phyloP scores from a whole-genome alignment of 1,140 invertebrate species.

The Bombus pyrosoma region DNA sequence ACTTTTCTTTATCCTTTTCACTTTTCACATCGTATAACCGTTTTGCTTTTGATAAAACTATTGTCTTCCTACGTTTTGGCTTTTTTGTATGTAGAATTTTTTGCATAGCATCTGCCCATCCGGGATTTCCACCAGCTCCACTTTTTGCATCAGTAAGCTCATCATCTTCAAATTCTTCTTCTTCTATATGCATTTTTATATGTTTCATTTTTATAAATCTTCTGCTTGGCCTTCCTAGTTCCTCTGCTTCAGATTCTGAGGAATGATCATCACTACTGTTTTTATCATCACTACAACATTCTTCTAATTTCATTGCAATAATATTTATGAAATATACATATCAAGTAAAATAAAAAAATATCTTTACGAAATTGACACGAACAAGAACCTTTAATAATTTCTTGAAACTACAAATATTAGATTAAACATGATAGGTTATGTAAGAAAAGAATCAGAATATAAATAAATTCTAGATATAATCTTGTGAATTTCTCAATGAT shows the following conservation, averaged over 20 bases:
- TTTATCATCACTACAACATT: constrained; percentile 42
- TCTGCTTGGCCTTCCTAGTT: background rate
- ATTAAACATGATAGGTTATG: constrained; percentile 10
- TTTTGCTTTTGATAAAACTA: constrained; percentile 90
- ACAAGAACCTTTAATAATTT: background rate
- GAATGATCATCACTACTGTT: constrained; percentile 70
- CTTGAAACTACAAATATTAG: background rate
- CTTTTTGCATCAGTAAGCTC: background rate
- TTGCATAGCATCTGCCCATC: constrained; percentile 87
- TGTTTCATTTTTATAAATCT: background rate
- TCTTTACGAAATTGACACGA: background rate
- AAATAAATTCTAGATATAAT: background rate
- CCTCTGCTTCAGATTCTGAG: background rate
- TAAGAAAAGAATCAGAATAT: background rate
- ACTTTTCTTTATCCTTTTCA: constrained; percentile 81
- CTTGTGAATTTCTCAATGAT: constrained; percentile 1
- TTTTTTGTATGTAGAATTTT: constrained; percentile 90
- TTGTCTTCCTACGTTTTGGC: constrained; percentile 88
- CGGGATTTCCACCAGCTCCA: constrained; percentile 69
- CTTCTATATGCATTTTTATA: background rate
- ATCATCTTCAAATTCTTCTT: background rate
- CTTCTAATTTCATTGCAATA: constrained; percentile 7
- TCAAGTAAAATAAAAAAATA: background rate
- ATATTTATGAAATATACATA: constrained; percentile 2
- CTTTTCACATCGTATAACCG: constrained; percentile 84